A percentile compares a stretch with the other conserved stretches of the same genome.
phyloP scores from a whole-genome alignment of 2,113 vertebrate genomes.

The Erythrocercus mccallii region DNA sequence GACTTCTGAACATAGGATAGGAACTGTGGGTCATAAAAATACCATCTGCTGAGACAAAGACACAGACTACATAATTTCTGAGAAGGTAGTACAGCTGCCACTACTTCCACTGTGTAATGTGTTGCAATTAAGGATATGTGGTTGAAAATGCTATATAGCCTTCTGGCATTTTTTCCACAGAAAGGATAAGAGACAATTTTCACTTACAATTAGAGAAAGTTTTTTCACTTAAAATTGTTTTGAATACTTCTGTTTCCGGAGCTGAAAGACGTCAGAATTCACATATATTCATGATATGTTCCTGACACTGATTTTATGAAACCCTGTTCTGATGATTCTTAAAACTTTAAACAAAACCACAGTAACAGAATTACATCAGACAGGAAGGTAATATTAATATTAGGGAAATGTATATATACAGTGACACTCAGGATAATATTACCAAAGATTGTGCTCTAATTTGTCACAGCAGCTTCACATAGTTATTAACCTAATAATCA shows the following conservation, averaged over 20 bases:
- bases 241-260: background rate
- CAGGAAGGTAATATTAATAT: background rate
- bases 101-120: background rate
- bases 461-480: background rate
- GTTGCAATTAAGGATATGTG: background rate
- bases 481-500: background rate
- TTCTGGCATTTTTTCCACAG: background rate
- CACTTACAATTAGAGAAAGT: background rate
- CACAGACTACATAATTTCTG: background rate
- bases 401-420: background rate
- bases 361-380: background rate
- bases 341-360: background rate
- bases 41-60: constrained; percentile 24
- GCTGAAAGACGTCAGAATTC: background rate
- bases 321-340: background rate
- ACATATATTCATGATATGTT: background rate
- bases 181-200: background rate
- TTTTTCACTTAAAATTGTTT: background rate
- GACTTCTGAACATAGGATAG: background rate
- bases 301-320: background rate
- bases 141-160: background rate
- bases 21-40: constrained; percentile 18
- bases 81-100: background rate
- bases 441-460: background rate
- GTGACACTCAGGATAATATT: background rate